A percentile compares a stretch with the other conserved stretches of the same genome.
These are phyloP conservation scores for Smutsia gigantea DNA, from an alignment of 2,797 vertebrate genomes.

Conservation along the genomic window DNA sequence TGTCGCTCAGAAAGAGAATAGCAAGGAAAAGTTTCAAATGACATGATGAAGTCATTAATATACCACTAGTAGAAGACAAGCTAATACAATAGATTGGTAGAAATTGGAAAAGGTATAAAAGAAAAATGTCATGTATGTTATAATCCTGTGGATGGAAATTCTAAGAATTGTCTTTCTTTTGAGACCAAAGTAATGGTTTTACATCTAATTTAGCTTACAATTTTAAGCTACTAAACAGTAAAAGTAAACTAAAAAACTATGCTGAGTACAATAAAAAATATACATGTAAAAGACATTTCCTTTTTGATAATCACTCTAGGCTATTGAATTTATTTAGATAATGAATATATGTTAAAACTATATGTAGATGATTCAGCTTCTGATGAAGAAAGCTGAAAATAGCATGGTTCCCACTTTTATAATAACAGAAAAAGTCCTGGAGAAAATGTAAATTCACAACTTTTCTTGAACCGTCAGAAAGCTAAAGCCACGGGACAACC, in stretches of 20 bases:
- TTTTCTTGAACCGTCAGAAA: not conserved
- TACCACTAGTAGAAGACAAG: not conserved
- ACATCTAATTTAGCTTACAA: not conserved
- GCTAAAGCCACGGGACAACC: not conserved
- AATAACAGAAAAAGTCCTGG: not conserved
- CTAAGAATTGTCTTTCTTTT: slow-evolving; percentile 12
- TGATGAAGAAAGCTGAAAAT: not conserved
- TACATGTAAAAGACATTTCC: not conserved
- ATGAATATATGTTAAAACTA: not conserved
- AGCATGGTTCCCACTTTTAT: not conserved
- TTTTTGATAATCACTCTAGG: not conserved
- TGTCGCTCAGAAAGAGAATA: not conserved
- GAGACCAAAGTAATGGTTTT: not conserved
- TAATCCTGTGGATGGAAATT: not conserved
- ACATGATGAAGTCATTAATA: not conserved
- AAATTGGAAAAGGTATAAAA: not conserved
- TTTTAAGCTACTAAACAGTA: slow-evolving; percentile 30
- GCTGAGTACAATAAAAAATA: not conserved
- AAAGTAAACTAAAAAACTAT: not conserved
- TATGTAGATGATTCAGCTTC: not conserved
- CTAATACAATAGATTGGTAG: not conserved
- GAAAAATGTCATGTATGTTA: not conserved
- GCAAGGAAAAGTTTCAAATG: not conserved
- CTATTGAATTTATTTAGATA: not conserved
- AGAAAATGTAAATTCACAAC: not conserved